These are phyloP conservation scores for Litoditis marina DNA, from an alignment of 2,888 invertebrate genomes.

Conservation along the genomic window DNA sequence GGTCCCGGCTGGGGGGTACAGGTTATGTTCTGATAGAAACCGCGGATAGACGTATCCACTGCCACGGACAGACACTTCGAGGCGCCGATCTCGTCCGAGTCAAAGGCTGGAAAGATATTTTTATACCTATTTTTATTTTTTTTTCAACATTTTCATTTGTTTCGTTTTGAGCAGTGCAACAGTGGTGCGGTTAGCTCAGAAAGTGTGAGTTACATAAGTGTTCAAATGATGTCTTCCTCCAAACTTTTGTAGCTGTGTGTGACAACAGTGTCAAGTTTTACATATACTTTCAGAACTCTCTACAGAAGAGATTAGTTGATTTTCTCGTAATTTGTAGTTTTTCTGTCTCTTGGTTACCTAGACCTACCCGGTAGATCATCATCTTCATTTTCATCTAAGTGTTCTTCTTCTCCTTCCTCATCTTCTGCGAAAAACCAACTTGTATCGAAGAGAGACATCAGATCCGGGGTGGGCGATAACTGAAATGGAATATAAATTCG, in stretches of 20 bases:
- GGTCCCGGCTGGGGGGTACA: slow-evolving; percentile 74
- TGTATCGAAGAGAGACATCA: slow-evolving; percentile 6
- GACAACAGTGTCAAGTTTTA: too few relatives aligned
- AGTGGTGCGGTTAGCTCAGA: too few relatives aligned
- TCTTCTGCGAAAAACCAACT: slow-evolving; percentile 7
- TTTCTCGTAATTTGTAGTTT: too few relatives aligned
- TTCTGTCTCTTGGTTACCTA: too few relatives aligned
- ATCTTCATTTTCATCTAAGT: slow-evolving; percentile 20
- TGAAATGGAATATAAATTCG: too few relatives aligned
- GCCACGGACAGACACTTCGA: slow-evolving; percentile 31
- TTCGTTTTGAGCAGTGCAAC: too few relatives aligned
- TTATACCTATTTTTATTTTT: too few relatives aligned
- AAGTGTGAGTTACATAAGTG: too few relatives aligned
- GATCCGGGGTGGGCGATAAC: background rate
- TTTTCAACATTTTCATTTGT: background rate
- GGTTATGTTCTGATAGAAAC: slow-evolving; percentile 47
- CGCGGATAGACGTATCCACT: slow-evolving; percentile 22
- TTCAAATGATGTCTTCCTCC: too few relatives aligned
- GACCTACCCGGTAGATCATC: slow-evolving; percentile 29
- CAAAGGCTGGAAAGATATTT: slow-evolving; percentile 17
- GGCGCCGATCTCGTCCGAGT: slow-evolving; percentile 26
- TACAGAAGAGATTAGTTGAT: too few relatives aligned
- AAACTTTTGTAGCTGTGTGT: too few relatives aligned
- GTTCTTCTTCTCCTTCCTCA: background rate
- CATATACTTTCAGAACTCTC: too few relatives aligned